Conservation (phyloP, 1,140 invertebrate species). For the Drosophila guanche region DNA sequence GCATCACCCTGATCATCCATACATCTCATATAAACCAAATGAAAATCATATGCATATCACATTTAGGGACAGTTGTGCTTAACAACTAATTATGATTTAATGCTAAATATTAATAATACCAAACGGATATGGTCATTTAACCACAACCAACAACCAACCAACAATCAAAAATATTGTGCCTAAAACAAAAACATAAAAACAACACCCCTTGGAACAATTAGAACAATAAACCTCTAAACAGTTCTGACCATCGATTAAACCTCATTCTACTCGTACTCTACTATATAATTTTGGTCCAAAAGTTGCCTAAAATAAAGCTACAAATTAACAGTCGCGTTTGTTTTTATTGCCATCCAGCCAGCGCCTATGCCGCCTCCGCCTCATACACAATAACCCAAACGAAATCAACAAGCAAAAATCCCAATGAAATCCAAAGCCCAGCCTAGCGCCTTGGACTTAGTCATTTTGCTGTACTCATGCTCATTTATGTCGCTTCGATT, state of each 20-base stretch:
- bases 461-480: slow-evolving; percentile 42
- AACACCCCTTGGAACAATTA: slow-evolving; percentile 36
- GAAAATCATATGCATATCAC: slow-evolving; percentile 41
- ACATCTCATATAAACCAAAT: slow-evolving; percentile 51
- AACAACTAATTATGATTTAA: slow-evolving; percentile 72
- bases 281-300: slow-evolving; percentile 62
- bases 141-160: slow-evolving; percentile 63
- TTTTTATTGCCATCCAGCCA: slow-evolving; percentile 55
- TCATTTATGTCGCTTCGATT: slow-evolving; percentile 66
- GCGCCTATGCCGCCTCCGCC: slow-evolving; percentile 42
- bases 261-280: slow-evolving; percentile 25
- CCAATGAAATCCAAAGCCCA: slow-evolving; percentile 30
- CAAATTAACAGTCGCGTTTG: slow-evolving; percentile 56
- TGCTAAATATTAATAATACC: slow-evolving; percentile 73
- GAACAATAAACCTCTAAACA: slow-evolving; percentile 48
- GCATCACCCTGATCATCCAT: slow-evolving; percentile 58
- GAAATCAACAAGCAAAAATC: slow-evolving; percentile 48
- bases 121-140: slow-evolving; percentile 84
- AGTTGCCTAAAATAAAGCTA: slow-evolving; percentile 60
- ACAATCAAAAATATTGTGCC: slow-evolving; percentile 61
- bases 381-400: slow-evolving; percentile 72
- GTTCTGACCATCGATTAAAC: slow-evolving; percentile 29
- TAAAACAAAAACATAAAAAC: slow-evolving; percentile 60
- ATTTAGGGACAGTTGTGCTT: slow-evolving; percentile 78
- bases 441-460: slow-evolving; percentile 36